Base-by-base conservation (phyloP, 2,113 vertebrate species). In the Tragelaphus strepsiceros region DNA sequence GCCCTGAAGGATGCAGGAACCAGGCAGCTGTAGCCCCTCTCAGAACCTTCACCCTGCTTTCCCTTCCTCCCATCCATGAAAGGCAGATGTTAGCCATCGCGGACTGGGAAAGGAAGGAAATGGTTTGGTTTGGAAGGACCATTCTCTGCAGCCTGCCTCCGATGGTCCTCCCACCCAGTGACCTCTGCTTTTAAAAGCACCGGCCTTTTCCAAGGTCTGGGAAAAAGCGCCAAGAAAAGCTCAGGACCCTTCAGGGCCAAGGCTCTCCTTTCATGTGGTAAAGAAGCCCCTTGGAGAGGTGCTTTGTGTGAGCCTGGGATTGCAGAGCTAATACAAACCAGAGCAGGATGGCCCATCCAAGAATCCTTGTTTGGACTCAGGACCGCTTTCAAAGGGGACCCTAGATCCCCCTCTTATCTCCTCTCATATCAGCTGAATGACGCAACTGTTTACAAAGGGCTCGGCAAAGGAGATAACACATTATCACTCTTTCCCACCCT, bases 221-320 rank as follows among this genome's bases (percentile, higher is more conserved):
- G 77, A 80, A 96, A 90, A 71, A 86, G 77, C 92, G 98, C 98
- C 98, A 98, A 97, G 74, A 49, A 98, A 97, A 95, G 59, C 97
- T 67, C 61, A 83, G 95, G 90, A 95, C 92, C 86, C 90, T 96
- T 95, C 28, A 81, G 78, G 97, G 77, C 39, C 22, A 59, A 78
- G 91, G 90, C 96, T 93, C 87, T 98, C 78, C 97, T 98, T 98
- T 98, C 87, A 96, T 94, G 97, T 96, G 94, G 96, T 82, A 21
- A 61, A 97, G 90, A 85, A 64, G 88, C 97, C 98, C 86, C 35
- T 19, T 56, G 39, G 77, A 92, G 89, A 5, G 88, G 43, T 85
- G 56, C 83, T 1, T 86, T 83, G 92, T 80, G 89, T 91, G 97
- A 96, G 96, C 97, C 97, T 92, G 96, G 88, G 96, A 98, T 97